Evolutionary conservation across 1,140 invertebrate genomes (phyloP).

Genomic region (Glossosoma conforme): DNA sequence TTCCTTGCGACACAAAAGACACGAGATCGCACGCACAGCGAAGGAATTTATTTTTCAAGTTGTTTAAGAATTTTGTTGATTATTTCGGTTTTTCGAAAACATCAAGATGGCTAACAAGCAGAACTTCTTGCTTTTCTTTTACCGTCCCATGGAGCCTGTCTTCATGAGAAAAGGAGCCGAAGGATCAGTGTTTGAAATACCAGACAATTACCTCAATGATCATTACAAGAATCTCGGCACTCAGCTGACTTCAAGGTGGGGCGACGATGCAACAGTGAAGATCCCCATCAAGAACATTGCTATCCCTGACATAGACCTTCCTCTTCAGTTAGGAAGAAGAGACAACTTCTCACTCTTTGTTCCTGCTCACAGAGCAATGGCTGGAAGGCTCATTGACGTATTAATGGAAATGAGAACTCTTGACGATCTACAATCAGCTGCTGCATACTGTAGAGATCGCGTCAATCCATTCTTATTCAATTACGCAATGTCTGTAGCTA

Average conservation of each 20-base stretch:
- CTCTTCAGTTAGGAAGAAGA: slow-evolving; percentile 59
- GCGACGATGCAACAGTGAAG: slow-evolving; percentile 42
- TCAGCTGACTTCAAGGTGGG: slow-evolving; percentile 53
- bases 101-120: slow-evolving; percentile 28
- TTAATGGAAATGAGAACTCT: slow-evolving; percentile 65
- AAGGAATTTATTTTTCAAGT: no score
- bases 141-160: slow-evolving; percentile 69
- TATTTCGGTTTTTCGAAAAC: slow-evolving; percentile 2
- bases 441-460: slow-evolving; percentile 66
- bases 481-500: slow-evolving; percentile 69
- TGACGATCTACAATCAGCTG: slow-evolving; percentile 66
- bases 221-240: slow-evolving; percentile 55
- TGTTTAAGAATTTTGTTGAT: no score
- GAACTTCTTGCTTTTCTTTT: slow-evolving; percentile 55
- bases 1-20: no score
- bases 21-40: no score
- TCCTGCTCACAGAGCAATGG: slow-evolving; percentile 62
- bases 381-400: slow-evolving; percentile 64
- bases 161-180: slow-evolving; percentile 65
- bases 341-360: slow-evolving; percentile 73
- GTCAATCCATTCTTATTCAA: slow-evolving; percentile 74
- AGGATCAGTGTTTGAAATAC: slow-evolving; percentile 58
- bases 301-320: slow-evolving; percentile 61
- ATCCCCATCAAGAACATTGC: slow-evolving; percentile 61
- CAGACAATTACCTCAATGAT: slow-evolving; percentile 52